Evolutionary conservation across 2,888 invertebrate species (phyloP).

Genomic region (Nesidiocoris tenuis): DNA sequence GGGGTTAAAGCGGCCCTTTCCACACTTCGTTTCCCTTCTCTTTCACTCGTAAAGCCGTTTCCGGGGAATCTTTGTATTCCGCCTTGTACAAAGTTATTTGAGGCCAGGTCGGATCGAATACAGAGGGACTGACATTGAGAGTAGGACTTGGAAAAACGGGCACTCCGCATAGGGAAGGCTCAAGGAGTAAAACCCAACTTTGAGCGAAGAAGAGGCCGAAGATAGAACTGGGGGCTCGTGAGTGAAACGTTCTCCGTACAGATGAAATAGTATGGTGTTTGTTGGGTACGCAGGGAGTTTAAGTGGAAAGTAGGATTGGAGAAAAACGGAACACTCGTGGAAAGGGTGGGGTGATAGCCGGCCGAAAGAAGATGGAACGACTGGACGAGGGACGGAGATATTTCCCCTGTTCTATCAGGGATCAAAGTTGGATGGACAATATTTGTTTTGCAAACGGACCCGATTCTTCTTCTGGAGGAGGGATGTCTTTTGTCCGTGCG

Average conservation of each 20-base stretch:
- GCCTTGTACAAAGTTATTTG: slow-evolving; percentile 13
- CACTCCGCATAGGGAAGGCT: neutral
- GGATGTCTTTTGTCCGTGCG: too few relatives aligned
- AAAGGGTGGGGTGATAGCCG: neutral
- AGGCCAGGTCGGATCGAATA: neutral
- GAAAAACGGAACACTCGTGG: neutral
- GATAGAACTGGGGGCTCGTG: neutral
- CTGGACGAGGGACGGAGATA: neutral
- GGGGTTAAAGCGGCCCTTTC: neutral
- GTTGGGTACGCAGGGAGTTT: neutral
- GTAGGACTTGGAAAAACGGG: neutral
- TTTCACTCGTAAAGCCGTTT: neutral
- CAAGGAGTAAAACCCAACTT: neutral
- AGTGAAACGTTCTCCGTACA: neutral
- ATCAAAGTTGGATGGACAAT: slow-evolving; percentile 37
- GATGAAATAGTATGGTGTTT: neutral
- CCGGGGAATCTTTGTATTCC: slow-evolving; percentile 3
- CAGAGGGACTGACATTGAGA: neutral
- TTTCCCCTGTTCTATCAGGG: slow-evolving; percentile 32
- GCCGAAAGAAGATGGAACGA: neutral
- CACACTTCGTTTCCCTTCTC: neutral
- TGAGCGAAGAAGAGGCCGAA: neutral
- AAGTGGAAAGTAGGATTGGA: neutral
- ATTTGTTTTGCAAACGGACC: slow-evolving; percentile 35
- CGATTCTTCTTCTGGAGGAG: neutral